These are phyloP conservation scores for Penaeus vannamei DNA, from an alignment of 1,140 invertebrate species.

Conservation along the genomic window DNA sequence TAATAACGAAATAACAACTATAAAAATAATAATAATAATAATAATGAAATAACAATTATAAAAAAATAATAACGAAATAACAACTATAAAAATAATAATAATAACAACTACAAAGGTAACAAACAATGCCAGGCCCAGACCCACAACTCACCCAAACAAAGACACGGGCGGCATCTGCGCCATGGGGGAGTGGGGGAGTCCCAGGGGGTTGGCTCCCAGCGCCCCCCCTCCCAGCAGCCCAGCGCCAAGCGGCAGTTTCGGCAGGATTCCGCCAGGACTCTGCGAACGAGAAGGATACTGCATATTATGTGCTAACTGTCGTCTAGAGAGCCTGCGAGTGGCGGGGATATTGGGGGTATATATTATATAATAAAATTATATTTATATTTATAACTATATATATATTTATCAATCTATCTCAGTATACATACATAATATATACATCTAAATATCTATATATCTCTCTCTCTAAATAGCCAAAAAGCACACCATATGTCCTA, in stretches of 20 bases:
- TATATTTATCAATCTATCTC: too few relatives aligned
- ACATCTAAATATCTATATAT: too few relatives aligned
- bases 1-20: not conserved
- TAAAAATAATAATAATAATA: not conserved
- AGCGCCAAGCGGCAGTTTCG: conserved; percentile 45
- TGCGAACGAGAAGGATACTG: conserved; percentile 47
- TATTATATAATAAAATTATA: too few relatives aligned
- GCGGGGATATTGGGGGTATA: too few relatives aligned
- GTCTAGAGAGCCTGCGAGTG: not conserved
- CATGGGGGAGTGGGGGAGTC: conserved; percentile 62
- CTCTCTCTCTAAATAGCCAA: too few relatives aligned
- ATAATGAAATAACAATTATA: too few relatives aligned
- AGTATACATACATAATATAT: too few relatives aligned
- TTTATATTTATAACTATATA: too few relatives aligned
- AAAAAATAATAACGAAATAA: too few relatives aligned
- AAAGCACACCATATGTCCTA: too few relatives aligned
- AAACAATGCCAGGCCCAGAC: too few relatives aligned
- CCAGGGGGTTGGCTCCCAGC: conserved; percentile 56
- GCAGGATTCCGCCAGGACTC: conserved; percentile 46
- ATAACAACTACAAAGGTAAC: not conserved
- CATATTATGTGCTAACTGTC: conserved; percentile 38
- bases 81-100: too few relatives aligned
- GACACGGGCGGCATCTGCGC: conserved; percentile 65
- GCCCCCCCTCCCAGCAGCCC: conserved; percentile 38
- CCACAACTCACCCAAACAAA: conserved; percentile 51